Conservation (phyloP, 2,797 vertebrate genomes). For the Tachyglossus aculeatus region DNA sequence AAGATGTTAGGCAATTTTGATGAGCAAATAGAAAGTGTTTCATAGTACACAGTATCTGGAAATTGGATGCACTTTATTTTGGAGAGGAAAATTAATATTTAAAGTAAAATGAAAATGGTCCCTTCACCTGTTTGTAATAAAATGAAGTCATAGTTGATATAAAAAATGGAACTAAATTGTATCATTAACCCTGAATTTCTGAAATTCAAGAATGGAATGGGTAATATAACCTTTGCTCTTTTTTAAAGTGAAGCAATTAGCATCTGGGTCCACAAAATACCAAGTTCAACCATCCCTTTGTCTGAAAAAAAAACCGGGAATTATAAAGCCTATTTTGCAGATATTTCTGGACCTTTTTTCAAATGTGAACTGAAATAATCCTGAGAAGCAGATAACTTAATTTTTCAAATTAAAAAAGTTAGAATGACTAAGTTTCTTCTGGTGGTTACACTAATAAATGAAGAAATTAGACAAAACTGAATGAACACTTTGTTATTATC, state of each 20-base stretch:
- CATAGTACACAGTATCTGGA: background rate
- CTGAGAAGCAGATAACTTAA: background rate
- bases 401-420: background rate
- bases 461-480: no score
- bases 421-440: no score
- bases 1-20: background rate
- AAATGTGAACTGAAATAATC: background rate
- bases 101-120: background rate
- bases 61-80: background rate
- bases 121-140: constrained; percentile 3
- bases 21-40: background rate
- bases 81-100: background rate
- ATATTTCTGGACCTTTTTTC: background rate
- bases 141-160: background rate
- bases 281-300: background rate
- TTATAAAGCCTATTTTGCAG: background rate
- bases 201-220: background rate
- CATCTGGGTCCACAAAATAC: background rate
- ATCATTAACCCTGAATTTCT: constrained; percentile 1
- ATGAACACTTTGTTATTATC: no score
- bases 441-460: no score
- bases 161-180: background rate
- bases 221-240: background rate
- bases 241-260: background rate
- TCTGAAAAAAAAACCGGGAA: background rate